Evolutionary conservation across 2,888 invertebrate genomes (phyloP).

Genomic region (Andrena flavipes): DNA sequence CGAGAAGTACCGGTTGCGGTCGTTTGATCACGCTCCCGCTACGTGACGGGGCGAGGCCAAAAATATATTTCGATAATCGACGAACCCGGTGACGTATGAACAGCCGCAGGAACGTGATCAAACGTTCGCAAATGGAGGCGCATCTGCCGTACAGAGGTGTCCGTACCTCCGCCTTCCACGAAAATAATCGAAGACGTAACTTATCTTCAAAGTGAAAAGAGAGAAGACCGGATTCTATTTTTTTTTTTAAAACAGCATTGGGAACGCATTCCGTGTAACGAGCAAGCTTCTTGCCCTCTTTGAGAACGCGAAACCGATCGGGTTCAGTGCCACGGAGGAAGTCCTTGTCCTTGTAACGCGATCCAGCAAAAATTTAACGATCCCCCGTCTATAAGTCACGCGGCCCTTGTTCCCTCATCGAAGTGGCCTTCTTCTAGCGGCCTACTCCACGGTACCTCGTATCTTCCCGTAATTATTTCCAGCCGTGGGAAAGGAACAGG

Average conservation of each 20-base stretch:
- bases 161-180: too few species aligned
- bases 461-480: background rate
- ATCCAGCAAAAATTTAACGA: constrained; percentile 1
- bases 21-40: constrained; percentile 42
- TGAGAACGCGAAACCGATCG: constrained; percentile 5
- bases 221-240: too few species aligned
- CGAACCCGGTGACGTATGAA: background rate
- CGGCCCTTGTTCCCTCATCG: background rate
- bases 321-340: constrained; percentile 1
- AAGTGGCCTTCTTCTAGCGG: too few species aligned
- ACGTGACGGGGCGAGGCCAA: constrained; percentile 37
- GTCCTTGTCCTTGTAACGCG: background rate
- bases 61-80: constrained; percentile 49
- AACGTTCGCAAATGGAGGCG: constrained; percentile 5
- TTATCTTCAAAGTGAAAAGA: background rate
- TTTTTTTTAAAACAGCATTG: background rate
- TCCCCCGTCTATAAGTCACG: constrained; percentile 9
- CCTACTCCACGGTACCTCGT: too few species aligned
- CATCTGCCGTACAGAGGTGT: background rate
- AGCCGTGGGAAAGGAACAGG: constrained; percentile 6
- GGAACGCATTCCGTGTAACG: background rate
- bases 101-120: constrained; percentile 47
- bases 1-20: constrained; percentile 26
- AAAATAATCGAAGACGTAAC: background rate
- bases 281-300: background rate